Evolutionary conservation across 2,113 vertebrate genomes (phyloP).

Genomic region (Corythornis madagascariensis): DNA sequence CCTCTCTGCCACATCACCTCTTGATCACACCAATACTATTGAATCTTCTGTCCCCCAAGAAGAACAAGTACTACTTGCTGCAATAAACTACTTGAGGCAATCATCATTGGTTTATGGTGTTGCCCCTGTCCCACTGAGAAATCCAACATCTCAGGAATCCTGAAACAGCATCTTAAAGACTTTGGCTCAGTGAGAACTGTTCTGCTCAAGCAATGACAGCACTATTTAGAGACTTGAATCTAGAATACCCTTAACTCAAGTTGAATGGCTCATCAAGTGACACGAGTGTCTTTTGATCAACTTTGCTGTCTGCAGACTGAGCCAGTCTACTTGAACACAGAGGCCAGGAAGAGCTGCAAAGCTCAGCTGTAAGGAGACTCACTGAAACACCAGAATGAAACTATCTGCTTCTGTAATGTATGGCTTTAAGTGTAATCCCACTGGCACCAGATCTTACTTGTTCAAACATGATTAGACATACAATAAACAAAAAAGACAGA

Average conservation of each 20-base stretch:
- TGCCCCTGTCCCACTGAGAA: not conserved
- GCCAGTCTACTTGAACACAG: not conserved
- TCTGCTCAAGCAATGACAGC: not conserved
- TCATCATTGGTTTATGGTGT: not conserved
- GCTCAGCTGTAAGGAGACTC: not conserved
- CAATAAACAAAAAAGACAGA: not conserved
- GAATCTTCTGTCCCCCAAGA: not conserved
- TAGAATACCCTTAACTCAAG: not conserved
- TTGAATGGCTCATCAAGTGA: not conserved
- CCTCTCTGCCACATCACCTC: not conserved
- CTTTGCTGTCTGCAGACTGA: not conserved
- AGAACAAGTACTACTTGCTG: not conserved
- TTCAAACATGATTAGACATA: not conserved
- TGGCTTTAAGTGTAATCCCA: not conserved
- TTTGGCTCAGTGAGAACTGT: not conserved
- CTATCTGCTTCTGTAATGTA: not conserved
- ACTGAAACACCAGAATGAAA: not conserved
- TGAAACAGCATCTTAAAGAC: not conserved
- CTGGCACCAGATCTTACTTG: not conserved
- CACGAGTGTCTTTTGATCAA: not conserved
- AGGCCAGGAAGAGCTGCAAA: not conserved
- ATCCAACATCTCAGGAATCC: not conserved
- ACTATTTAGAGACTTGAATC: not conserved
- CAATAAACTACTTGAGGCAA: not conserved
- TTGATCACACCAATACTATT: not conserved